These are phyloP conservation scores for Rhodophaea formosa DNA, from an alignment of 2,888 invertebrate species.

Conservation along the genomic window DNA sequence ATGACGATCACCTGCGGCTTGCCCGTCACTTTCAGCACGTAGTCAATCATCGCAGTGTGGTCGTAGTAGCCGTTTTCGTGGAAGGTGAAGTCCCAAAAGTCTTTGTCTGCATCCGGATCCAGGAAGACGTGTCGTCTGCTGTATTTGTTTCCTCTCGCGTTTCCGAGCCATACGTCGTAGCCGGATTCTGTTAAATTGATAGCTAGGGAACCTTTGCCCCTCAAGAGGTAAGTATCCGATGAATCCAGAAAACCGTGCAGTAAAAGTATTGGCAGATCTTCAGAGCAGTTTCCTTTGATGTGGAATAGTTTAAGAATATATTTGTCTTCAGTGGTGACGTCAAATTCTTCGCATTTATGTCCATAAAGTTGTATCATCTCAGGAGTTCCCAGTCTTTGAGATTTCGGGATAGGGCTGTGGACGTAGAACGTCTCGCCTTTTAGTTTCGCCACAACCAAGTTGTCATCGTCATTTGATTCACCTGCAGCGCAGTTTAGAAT, in stretches of 20 bases:
- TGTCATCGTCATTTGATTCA: neutral
- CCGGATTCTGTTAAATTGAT: neutral
- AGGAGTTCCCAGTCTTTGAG: neutral
- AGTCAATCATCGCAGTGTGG: neutral
- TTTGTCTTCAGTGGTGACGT: neutral
- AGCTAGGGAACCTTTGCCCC: neutral
- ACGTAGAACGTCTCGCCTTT: neutral
- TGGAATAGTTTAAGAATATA: neutral
- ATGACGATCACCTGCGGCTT: neutral
- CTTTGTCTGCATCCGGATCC: neutral
- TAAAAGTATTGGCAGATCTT: neutral
- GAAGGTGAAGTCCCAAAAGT: constrained; percentile 1
- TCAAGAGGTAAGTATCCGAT: neutral
- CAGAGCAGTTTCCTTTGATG: neutral
- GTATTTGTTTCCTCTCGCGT: constrained; percentile 2
- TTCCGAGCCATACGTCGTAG: constrained; percentile 4
- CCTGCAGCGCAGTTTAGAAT: neutral
- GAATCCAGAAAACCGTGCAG: neutral
- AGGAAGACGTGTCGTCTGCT: neutral
- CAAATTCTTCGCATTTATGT: neutral
- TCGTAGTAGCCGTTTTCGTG: constrained; percentile 7
- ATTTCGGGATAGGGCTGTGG: neutral
- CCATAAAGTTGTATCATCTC: neutral
- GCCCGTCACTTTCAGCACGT: neutral
- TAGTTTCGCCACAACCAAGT: neutral